These are phyloP conservation scores for Aleiodes sp. DNA, from an alignment of 1,140 invertebrate species.

Conservation along the genomic window DNA sequence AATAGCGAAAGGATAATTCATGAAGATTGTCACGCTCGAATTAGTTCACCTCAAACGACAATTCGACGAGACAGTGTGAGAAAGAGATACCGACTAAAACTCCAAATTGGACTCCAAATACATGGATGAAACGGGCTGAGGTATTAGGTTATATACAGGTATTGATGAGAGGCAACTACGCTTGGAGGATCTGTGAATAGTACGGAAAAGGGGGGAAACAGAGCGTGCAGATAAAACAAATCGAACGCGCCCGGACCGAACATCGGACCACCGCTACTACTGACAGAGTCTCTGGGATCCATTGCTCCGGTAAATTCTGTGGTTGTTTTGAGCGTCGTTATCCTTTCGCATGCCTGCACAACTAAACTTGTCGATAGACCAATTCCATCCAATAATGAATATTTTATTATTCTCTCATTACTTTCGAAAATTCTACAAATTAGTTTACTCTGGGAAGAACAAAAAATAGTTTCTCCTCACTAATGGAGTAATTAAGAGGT, in stretches of 20 bases:
- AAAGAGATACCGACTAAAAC: background rate
- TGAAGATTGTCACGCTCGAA: conserved; percentile 30
- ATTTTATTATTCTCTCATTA: background rate
- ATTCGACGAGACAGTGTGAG: background rate
- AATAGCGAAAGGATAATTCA: conserved; percentile 16
- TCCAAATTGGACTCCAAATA: background rate
- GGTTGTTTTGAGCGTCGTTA: conserved; percentile 32
- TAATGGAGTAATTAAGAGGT: conserved; percentile 2
- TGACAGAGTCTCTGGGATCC: background rate
- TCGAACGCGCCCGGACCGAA: conserved; percentile 27
- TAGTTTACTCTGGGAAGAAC: background rate
- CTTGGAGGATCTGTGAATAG: background rate
- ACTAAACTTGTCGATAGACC: conserved; percentile 16
- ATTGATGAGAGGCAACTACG: background rate
- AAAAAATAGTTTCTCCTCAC: background rate
- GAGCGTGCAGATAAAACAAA: conserved; percentile 31
- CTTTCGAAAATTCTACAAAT: background rate
- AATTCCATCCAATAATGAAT: background rate
- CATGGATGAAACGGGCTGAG: background rate
- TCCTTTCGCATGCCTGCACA: conserved; percentile 21
- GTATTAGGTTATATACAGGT: background rate
- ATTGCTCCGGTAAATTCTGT: conserved; percentile 29
- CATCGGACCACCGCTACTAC: conserved; percentile 11
- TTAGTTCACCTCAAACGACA: conserved; percentile 17
- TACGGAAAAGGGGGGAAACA: background rate